Evolutionary conservation across 2,113 vertebrate genomes (phyloP).

Genomic region (Chaetops frenatus): DNA sequence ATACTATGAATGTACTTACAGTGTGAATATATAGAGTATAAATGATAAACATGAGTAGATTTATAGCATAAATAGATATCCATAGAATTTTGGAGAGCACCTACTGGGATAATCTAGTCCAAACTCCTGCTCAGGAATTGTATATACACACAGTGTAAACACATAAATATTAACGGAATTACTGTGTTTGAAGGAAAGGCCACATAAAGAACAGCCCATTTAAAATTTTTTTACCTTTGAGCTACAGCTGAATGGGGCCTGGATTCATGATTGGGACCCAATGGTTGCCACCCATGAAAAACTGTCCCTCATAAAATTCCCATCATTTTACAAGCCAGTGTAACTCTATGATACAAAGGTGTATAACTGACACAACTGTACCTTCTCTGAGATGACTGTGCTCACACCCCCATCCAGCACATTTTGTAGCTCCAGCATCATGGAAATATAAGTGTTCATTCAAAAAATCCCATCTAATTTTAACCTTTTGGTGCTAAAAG

Average conservation of each 20-base stretch:
- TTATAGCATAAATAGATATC: not conserved
- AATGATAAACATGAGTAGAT: not conserved
- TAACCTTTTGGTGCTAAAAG: not conserved
- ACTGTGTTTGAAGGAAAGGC: not conserved
- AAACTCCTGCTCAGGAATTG: not conserved
- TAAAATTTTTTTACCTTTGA: not conserved
- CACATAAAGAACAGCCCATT: not conserved
- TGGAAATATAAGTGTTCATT: not conserved
- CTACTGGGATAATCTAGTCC: not conserved
- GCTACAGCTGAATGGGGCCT: not conserved
- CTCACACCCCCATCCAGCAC: not conserved
- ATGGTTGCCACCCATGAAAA: not conserved
- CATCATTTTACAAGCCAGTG: not conserved
- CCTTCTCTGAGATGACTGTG: not conserved
- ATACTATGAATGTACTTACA: not conserved
- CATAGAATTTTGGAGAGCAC: not conserved
- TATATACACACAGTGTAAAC: not conserved
- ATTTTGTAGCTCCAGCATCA: not conserved
- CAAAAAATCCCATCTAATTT: not conserved
- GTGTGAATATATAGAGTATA: not conserved
- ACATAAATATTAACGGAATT: not conserved
- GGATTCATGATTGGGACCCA: not conserved
- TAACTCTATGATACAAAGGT: not conserved
- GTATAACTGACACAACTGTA: not conserved
- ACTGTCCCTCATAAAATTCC: not conserved